Percentiles rank a stretch among this genome's conserved stretches.
These are phyloP conservation scores for Lutraria rhynchaena DNA, from an alignment of 1,140 invertebrate genomes.

Conservation along the genomic window DNA sequence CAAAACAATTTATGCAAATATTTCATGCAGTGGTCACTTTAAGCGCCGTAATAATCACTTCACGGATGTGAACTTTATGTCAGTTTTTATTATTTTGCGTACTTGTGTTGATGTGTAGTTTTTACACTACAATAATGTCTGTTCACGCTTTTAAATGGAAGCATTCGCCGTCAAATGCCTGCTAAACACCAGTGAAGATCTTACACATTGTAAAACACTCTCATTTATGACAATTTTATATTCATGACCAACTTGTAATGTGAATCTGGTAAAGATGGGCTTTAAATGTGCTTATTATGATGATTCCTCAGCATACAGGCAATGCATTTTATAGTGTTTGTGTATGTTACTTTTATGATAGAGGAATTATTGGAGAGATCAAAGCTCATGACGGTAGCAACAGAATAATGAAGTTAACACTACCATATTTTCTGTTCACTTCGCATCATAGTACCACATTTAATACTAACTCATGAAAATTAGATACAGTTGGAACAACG, in stretches of 20 bases:
- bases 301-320: constrained; percentile 23
- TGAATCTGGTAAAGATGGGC: constrained; percentile 46
- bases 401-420: constrained; percentile 23
- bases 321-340: constrained; percentile 24
- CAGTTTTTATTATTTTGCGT: constrained; percentile 13
- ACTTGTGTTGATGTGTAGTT: constrained; percentile 5
- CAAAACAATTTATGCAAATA: too few species aligned
- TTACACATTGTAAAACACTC: constrained; percentile 56
- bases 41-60: background rate
- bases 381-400: constrained; percentile 7
- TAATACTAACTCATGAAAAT: too few species aligned
- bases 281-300: constrained; percentile 38
- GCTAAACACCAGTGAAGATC: constrained; percentile 40
- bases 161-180: constrained; percentile 27
- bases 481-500: too few species aligned
- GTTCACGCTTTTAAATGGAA: constrained; percentile 42
- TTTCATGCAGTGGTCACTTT: constrained; percentile 8
- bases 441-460: too few species aligned
- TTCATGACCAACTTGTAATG: constrained; percentile 54
- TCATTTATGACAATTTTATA: constrained; percentile 56
- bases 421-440: background rate
- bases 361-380: constrained; percentile 28
- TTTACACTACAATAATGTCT: constrained; percentile 22
- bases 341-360: constrained; percentile 45
- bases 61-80: background rate